Percentiles rank a stretch among this genome's conserved stretches.
These are phyloP conservation scores for Agelastica alni DNA, from an alignment of 2,888 invertebrate genomes.

Conservation along the genomic window DNA sequence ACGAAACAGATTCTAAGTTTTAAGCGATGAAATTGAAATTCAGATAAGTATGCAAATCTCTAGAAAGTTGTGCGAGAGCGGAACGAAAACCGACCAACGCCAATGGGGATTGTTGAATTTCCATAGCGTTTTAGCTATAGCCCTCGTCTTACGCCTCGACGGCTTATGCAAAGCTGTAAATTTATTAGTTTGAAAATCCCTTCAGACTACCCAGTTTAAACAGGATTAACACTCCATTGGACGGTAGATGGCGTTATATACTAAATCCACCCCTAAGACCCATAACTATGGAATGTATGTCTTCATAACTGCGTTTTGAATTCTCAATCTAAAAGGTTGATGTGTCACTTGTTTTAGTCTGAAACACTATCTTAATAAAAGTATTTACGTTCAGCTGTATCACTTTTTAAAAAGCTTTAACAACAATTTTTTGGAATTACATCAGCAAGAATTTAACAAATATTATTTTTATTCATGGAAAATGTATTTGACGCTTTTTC, in stretches of 20 bases:
- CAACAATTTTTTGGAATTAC: too few species aligned
- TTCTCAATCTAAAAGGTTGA: slow-evolving; percentile 7
- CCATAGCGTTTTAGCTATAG: slow-evolving; percentile 49
- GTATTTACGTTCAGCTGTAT: too few species aligned
- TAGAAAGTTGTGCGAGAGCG: slow-evolving; percentile 41
- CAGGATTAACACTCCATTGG: slow-evolving; percentile 64
- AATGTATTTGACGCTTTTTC: too few species aligned
- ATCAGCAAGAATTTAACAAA: too few species aligned
- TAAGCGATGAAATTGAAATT: slow-evolving; percentile 49
- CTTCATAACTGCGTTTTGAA: slow-evolving; percentile 20
- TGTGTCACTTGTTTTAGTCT: not conserved
- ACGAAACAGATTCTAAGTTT: slow-evolving; percentile 18
- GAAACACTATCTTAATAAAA: too few species aligned
- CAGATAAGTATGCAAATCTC: slow-evolving; percentile 53
- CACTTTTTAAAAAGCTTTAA: too few species aligned
- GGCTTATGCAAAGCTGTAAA: slow-evolving; percentile 65
- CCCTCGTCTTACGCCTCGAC: slow-evolving; percentile 53
- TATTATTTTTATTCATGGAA: too few species aligned
- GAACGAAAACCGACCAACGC: slow-evolving; percentile 29
- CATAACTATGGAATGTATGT: slow-evolving; percentile 23
- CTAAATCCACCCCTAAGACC: slow-evolving; percentile 28
- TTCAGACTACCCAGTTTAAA: slow-evolving; percentile 58
- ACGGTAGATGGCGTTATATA: slow-evolving; percentile 39
- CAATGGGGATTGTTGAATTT: slow-evolving; percentile 50
- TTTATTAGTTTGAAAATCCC: slow-evolving; percentile 64